Base-by-base conservation (phyloP, 2,888 invertebrate genomes). In the Sinodicranocentrus sp. region DNA sequence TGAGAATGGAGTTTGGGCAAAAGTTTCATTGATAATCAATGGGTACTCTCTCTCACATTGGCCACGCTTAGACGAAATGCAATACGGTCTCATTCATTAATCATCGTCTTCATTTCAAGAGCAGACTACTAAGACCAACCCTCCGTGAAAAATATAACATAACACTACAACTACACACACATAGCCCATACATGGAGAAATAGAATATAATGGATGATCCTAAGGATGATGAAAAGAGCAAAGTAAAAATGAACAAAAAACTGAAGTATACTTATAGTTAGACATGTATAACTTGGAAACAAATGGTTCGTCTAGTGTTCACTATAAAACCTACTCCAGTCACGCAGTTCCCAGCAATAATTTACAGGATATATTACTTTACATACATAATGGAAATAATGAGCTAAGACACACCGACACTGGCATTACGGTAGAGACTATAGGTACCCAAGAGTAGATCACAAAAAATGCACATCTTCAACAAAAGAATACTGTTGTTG, bases 61-160 rank as follows among this genome's bases (percentile, higher is more conserved):
- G 21, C 52, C 19, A 59, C 23, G 33, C 2, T 33, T 0, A 3
- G 54, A 71, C 26, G 1, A 71, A 71, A 59, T 48, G 57, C 21
- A 59, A 52, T 25, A n/a, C n/a, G n/a, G 23, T 61, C 28, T 39
- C 48, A 61, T 61, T 78, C 78, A 78, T 78, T 78, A 78, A 78
- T 78, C 78, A 78, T 78, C 70, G 28, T 70, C 48, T 70, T 70
- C 70, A 65, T 70, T 78, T 78, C 78, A 78, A 70, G 70, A 59
- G 70, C 70, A 78, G 61, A 70, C 67, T 3, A 68, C 5, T 15
- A 70, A 48, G 48, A 39, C 54, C 77, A 68, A 54, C 68, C 68
- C 68, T 52, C 39, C 26, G 39, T 43, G 15, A 21, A 57, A 67
- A 28, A 21, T 71, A 19, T 54, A 71, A 33, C 61, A 23, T 6